These are phyloP conservation scores for Ceryle rudis DNA, from an alignment of 2,797 vertebrate species.

Conservation along the genomic window DNA sequence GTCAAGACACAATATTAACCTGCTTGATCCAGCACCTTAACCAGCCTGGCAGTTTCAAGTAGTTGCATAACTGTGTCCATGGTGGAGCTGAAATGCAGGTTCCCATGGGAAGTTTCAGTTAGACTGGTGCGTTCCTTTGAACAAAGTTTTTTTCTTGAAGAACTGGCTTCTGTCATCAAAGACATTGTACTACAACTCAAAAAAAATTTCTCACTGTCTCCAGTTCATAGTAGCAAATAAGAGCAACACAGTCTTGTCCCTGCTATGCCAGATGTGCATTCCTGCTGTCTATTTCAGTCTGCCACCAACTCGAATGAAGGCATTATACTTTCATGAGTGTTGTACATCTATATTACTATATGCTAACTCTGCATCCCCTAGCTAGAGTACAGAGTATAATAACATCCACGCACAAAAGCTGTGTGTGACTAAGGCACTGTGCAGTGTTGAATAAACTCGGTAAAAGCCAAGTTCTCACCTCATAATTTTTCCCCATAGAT, in stretches of 20 bases:
- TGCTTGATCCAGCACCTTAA: neutral
- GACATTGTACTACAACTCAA: neutral
- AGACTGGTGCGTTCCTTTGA: neutral
- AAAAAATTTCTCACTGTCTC: neutral
- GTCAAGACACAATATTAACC: neutral
- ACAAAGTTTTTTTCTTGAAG: neutral
- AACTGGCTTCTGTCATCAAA: constrained; percentile 26
- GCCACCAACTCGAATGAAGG: neutral
- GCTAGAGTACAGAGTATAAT: neutral
- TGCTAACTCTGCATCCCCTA: neutral
- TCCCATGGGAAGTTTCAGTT: neutral
- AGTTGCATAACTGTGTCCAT: neutral
- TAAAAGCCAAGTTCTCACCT: neutral
- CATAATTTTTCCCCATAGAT: neutral
- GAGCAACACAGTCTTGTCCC: neutral
- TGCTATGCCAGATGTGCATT: neutral
- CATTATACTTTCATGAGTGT: neutral
- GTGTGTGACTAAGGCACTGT: neutral
- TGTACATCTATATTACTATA: rapidly evolving
- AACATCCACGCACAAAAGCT: neutral
- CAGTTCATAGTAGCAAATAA: neutral
- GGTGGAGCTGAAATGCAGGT: neutral
- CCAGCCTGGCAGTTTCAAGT: neutral
- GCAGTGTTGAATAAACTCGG: neutral
- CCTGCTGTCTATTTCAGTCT: neutral